phyloP scores from a whole-genome alignment of 2,888 invertebrate species.

The Molorchus minor region DNA sequence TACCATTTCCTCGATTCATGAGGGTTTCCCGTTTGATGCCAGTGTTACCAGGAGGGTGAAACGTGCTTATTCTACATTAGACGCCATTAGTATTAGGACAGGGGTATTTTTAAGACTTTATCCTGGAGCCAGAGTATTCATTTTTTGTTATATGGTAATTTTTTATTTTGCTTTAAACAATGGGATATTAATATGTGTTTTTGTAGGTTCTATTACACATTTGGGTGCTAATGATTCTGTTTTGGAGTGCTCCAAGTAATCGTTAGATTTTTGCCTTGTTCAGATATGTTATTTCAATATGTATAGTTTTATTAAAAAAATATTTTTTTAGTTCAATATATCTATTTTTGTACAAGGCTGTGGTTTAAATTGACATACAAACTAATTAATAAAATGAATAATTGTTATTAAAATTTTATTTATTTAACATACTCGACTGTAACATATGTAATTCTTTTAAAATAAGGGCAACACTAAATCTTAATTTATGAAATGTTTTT shows the following conservation, averaged over 20 bases:
- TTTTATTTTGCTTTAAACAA: slow-evolving; percentile 21
- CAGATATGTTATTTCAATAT: slow-evolving; percentile 23
- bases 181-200: slow-evolving; percentile 28
- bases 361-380: not conserved
- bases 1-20: slow-evolving; percentile 75
- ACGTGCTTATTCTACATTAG: slow-evolving; percentile 78
- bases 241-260: slow-evolving; percentile 68
- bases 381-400: not conserved
- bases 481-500: slow-evolving; percentile 54
- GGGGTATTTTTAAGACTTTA: slow-evolving; percentile 83
- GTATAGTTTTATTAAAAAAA: slow-evolving; percentile 24
- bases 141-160: slow-evolving; percentile 84
- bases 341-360: not conserved
- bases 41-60: slow-evolving; percentile 79
- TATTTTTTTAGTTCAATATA: not conserved
- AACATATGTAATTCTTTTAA: slow-evolving; percentile 55
- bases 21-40: slow-evolving; percentile 81
- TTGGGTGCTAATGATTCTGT: slow-evolving; percentile 83
- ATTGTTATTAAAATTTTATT: not conserved
- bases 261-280: slow-evolving; percentile 35
- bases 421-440: too few species aligned
- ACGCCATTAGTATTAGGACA: slow-evolving; percentile 79
- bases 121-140: slow-evolving; percentile 82
- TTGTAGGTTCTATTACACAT: slow-evolving; percentile 78
- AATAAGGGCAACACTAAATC: slow-evolving; percentile 55